Conservation (phyloP, 2,888 invertebrate species). For the Drosophila affinis region DNA sequence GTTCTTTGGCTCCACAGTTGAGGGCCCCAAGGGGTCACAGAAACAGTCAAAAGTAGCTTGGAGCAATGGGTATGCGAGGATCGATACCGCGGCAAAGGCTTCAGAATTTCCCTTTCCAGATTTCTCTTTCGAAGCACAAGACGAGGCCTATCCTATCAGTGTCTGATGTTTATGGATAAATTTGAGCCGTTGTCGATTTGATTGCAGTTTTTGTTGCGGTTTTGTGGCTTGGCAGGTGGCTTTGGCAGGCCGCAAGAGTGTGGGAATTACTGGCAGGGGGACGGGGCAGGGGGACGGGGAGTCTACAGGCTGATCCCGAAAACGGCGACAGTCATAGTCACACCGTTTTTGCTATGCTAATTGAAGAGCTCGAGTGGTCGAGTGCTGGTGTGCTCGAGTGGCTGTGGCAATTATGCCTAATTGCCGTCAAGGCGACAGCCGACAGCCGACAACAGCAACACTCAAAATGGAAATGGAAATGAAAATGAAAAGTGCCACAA, state of each 20-base stretch:
- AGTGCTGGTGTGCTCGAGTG: not conserved
- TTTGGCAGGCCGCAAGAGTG: conserved; percentile 32
- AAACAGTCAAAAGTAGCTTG: too few species aligned
- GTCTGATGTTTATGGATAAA: too few species aligned
- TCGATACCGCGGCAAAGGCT: too few species aligned
- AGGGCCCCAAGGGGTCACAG: too few species aligned
- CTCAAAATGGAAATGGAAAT: conserved; percentile 14
- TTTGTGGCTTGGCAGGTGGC: conserved; percentile 37
- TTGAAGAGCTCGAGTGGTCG: conserved; percentile 34
- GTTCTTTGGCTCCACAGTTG: too few species aligned
- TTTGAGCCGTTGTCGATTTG: too few species aligned
- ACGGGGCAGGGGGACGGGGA: conserved; percentile 2
- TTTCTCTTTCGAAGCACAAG: too few species aligned
- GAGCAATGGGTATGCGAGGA: too few species aligned
- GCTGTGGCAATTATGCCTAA: conserved; percentile 55
- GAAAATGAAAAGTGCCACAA: conserved; percentile 48
- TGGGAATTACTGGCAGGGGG: conserved; percentile 32
- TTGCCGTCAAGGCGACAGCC: conserved; percentile 60
- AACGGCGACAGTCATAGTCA: conserved; percentile 14
- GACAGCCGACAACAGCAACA: conserved; percentile 35
- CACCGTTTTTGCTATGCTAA: conserved; percentile 52
- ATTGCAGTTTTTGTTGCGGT: conserved; percentile 33
- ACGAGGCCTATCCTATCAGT: too few species aligned
- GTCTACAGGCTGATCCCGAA: conserved; percentile 15
- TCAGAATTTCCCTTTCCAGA: too few species aligned